Percentiles rank a stretch among this genome's conserved stretches.
Conservation (phyloP, 2,113 vertebrate species). For the Odobenus rosmarus region DNA sequence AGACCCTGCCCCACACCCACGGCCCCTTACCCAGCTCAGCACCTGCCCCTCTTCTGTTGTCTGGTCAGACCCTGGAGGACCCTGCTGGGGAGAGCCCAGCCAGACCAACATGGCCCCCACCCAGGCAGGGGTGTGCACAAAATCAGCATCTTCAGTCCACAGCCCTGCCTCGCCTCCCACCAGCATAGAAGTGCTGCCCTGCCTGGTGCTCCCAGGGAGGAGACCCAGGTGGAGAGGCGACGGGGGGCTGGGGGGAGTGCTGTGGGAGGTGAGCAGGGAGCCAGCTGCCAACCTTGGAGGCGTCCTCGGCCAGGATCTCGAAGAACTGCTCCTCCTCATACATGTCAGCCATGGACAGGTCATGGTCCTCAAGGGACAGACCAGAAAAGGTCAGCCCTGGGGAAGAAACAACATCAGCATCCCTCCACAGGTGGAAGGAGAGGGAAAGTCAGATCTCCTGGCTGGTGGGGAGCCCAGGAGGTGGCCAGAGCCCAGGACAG, state of each 20-base stretch:
- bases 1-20: neutral
- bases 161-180: neutral
- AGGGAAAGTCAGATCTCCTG: neutral
- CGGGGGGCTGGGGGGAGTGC: rapidly evolving
- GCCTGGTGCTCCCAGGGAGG: neutral
- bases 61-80: neutral
- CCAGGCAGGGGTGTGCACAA: neutral
- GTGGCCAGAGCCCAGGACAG: neutral
- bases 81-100: neutral
- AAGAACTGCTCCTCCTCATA: neutral
- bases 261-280: neutral
- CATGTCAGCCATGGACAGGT: rapidly evolving
- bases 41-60: neutral
- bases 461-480: neutral
- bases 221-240: neutral
- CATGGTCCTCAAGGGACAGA: neutral
- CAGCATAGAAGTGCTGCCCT: neutral
- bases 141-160: neutral
- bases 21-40: neutral
- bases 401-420: neutral
- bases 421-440: neutral
- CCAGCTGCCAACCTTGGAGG: neutral
- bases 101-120: neutral
- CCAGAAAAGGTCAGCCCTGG: neutral
- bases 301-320: neutral